Base-by-base conservation (phyloP, 2,113 vertebrate genomes). In the Crotalus horridus region DNA sequence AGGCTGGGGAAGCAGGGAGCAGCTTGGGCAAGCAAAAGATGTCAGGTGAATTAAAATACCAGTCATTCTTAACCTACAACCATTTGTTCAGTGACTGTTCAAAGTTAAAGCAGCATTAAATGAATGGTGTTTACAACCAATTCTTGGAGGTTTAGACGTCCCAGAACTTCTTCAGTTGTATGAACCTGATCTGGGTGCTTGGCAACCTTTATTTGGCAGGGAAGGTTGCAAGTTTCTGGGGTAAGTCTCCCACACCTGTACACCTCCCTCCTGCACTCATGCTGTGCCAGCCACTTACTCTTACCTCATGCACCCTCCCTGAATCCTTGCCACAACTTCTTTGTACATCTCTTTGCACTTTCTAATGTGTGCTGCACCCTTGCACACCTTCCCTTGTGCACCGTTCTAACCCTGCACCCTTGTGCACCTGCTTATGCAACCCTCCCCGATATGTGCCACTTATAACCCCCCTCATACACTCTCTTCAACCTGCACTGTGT, bases 11-110 rank as follows among this genome's bases (percentile, higher is more conserved):
- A 69, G 64, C 4, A 15, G 29, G 64, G 12, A n/a, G 29, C 4
- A 13, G 29, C 64, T 69, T 61, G 59, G 59, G 26, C 24, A 61
- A 61, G 24, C 24, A 69, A n/a, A 15, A 29, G 24, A 11, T 9
- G 24, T 10, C 59, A 61, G 59, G 24, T 91, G 46, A 90, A 96
- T 91, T 48, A 94, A 93, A 43, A 90, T 90, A 74, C 2, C 1
- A 5, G n/a, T 17, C 29, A 15, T 74, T n/a, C 29, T 74, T 33
- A n/a, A 74, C 29, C n/a, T 33, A 69, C 4, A 4, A 74, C n/a
- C 2, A 15, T 33, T 74, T 0, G 5, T 33, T 74, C 64, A 74
- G 13, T 33, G 13, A 74, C 13, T 74, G 64, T 33, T 69, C 64
- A 33, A 74, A 33, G 64, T 74, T 33, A 74, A 15, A 17, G 5